A percentile compares a stretch with the other conserved stretches of the same genome.
Evolutionary conservation across 2,888 invertebrate genomes (phyloP).

Genomic region (Apamea crenata): DNA sequence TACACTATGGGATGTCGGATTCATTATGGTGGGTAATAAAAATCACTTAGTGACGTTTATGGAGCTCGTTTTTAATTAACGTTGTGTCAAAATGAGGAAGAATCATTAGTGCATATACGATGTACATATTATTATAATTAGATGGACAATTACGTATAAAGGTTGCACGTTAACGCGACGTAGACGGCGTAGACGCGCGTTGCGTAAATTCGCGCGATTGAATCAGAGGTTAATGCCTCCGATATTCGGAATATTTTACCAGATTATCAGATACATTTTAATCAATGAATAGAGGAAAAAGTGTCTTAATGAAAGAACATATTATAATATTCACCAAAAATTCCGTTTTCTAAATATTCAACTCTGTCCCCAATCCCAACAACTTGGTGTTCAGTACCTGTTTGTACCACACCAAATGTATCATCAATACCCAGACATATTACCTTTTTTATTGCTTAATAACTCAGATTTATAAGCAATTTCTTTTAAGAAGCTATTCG

Average conservation of each 20-base stretch:
- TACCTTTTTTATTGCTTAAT: conserved; percentile 59
- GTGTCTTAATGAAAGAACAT: conserved; percentile 8
- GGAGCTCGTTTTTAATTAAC: conserved; percentile 65
- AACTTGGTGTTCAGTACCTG: conserved; percentile 23
- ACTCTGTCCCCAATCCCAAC: conserved; percentile 1
- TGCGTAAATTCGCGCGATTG: conserved; percentile 22
- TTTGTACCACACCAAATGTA: conserved; percentile 51
- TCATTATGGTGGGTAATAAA: conserved; percentile 71
- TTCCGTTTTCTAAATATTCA: conserved; percentile 36
- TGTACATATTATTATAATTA: conserved; percentile 63
- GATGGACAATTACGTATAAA: neutral
- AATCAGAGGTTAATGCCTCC: conserved; percentile 5
- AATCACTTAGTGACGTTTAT: conserved; percentile 74
- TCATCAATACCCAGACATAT: conserved; percentile 48
- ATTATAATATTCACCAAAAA: conserved; percentile 17
- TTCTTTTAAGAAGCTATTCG: conserved; percentile 61
- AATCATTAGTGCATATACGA: conserved; percentile 65
- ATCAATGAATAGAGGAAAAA: conserved; percentile 32
- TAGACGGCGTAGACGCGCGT: neutral
- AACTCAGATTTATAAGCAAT: conserved; percentile 58
- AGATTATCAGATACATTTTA: conserved; percentile 22
- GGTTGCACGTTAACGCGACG: neutral
- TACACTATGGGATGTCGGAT: conserved; percentile 52
- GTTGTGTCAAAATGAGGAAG: conserved; percentile 66
- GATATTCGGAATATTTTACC: conserved; percentile 23